These are phyloP conservation scores for Asarcornis scutulata DNA, from an alignment of 2,113 vertebrate genomes.

Conservation along the genomic window DNA sequence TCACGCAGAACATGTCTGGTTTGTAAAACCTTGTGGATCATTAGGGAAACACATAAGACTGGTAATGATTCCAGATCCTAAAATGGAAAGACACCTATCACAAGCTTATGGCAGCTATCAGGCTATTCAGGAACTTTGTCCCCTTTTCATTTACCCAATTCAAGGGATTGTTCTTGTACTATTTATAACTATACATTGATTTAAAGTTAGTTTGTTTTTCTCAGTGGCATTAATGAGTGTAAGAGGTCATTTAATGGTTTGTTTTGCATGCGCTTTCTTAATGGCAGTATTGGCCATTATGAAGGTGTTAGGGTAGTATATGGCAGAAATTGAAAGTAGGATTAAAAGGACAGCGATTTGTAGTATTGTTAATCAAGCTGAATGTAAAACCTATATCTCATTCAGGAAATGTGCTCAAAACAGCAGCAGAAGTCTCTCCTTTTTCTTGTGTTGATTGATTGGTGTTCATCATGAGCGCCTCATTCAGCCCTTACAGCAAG, in stretches of 20 bases:
- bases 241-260: neutral
- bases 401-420: neutral
- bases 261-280: neutral
- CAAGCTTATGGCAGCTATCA: neutral
- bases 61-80: neutral
- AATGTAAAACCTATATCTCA: neutral
- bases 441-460: conserved; percentile 1
- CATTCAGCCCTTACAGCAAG: neutral
- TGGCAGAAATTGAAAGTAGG: neutral
- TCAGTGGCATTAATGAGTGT: neutral
- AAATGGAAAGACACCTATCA: neutral
- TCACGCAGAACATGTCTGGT: neutral
- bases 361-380: neutral
- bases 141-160: neutral
- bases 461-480: conserved; percentile 9
- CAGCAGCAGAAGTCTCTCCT: neutral
- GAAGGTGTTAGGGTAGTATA: neutral
- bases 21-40: neutral
- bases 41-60: neutral
- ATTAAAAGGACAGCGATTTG: neutral
- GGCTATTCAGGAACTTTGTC: neutral
- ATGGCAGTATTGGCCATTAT: neutral
- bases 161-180: neutral
- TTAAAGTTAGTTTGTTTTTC: neutral
- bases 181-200: neutral